A percentile compares a stretch with the other conserved stretches of the same genome.
These are phyloP conservation scores for Eupithecia dodoneata DNA, from an alignment of 2,888 invertebrate genomes.

Conservation along the genomic window DNA sequence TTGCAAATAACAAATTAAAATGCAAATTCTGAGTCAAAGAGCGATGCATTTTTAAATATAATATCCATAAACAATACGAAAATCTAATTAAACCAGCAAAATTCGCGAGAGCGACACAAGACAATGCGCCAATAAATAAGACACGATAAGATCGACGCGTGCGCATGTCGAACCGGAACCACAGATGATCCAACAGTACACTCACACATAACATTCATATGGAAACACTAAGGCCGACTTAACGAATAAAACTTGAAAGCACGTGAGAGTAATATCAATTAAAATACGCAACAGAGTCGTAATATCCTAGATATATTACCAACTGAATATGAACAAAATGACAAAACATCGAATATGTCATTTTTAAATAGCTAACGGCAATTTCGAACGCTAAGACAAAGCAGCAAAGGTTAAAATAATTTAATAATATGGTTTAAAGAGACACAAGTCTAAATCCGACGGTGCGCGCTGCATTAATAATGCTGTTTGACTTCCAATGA, in stretches of 20 bases:
- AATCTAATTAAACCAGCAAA: constrained; percentile 54
- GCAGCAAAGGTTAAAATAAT: background rate
- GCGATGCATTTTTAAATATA: constrained; percentile 17
- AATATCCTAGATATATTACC: background rate
- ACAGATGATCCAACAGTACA: constrained; percentile 20
- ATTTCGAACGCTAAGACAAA: background rate
- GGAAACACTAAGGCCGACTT: background rate
- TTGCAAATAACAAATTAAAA: constrained; percentile 4
- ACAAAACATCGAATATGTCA: background rate
- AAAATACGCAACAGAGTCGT: background rate
- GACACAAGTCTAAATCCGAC: constrained; percentile 12
- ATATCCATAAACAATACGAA: constrained; percentile 33
- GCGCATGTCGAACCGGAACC: constrained; percentile 49
- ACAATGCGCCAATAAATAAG: constrained; percentile 66
- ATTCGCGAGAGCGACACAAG: constrained; percentile 47
- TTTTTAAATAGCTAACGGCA: background rate
- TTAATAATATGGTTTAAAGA: background rate
- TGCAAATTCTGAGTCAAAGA: background rate
- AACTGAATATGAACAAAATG: background rate
- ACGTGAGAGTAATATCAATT: background rate
- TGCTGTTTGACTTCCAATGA: constrained; percentile 41
- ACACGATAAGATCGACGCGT: constrained; percentile 61
- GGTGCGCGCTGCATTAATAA: constrained; percentile 43
- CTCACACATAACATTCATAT: background rate
- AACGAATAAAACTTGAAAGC: background rate